A percentile compares a stretch with the other conserved stretches of the same genome.
phyloP scores from a whole-genome alignment of 2,113 vertebrate genomes.

The Dromas ardeola region DNA sequence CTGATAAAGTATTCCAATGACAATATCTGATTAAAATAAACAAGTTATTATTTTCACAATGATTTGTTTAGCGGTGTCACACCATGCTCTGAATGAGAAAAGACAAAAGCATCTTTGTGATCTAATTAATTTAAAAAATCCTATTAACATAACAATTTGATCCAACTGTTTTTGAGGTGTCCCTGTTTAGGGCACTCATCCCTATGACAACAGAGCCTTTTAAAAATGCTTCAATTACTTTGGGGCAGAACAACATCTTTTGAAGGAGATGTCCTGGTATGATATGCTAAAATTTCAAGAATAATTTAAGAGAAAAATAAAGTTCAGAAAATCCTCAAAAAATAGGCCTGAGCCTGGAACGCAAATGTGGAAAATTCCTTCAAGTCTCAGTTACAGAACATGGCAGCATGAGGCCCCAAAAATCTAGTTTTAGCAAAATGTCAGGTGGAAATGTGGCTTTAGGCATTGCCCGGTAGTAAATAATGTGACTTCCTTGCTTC shows the following conservation, averaged over 20 bases:
- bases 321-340: background rate
- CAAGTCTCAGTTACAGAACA: background rate
- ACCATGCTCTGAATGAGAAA: conserved; percentile 56
- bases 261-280: background rate
- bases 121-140: conserved; percentile 69
- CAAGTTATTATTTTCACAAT: conserved; percentile 71
- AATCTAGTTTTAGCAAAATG: background rate
- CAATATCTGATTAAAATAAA: conserved; percentile 72
- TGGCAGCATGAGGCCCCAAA: background rate
- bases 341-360: background rate
- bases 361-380: background rate
- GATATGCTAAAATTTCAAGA: background rate
- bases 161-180: conserved; percentile 8
- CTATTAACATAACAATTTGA: conserved; percentile 65
- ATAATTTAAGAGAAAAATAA: background rate
- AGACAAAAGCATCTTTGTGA: conserved; percentile 69
- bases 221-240: conserved; percentile 36
- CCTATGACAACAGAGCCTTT: background rate
- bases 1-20: conserved; percentile 41
- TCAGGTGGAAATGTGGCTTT: background rate
- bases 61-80: conserved; percentile 68
- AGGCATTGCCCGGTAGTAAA: background rate
- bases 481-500: background rate
- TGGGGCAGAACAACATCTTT: background rate
- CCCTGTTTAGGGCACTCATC: conserved; percentile 26